phyloP scores from a whole-genome alignment of 2,113 vertebrate genomes.

The Poeciliopsis retropinna region DNA sequence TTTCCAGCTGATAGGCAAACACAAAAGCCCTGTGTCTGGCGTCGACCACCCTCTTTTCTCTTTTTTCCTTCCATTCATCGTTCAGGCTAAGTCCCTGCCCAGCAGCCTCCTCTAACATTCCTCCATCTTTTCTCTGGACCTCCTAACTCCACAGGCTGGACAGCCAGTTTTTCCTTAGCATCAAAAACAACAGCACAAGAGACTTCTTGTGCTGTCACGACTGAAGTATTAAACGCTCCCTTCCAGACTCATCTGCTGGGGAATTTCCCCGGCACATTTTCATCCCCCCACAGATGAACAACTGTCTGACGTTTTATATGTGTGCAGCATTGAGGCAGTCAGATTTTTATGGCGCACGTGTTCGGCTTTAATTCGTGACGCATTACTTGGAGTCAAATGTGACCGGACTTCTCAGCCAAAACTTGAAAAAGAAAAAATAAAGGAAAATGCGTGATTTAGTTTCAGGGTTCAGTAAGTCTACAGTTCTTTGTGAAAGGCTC shows the following conservation, averaged over 20 bases:
- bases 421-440: background rate
- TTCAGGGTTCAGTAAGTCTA: background rate
- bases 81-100: constrained; percentile 36
- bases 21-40: constrained; percentile 67
- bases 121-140: constrained; percentile 16
- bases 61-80: constrained; percentile 33
- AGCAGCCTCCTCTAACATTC: constrained; percentile 9
- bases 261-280: constrained; percentile 13
- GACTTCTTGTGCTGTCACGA: constrained; percentile 12
- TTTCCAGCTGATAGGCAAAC: constrained; percentile 73
- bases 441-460: background rate
- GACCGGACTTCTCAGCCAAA: background rate
- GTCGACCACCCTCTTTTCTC: constrained; percentile 35
- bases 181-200: constrained; percentile 4
- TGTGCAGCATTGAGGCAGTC: background rate
- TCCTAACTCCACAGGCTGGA: background rate
- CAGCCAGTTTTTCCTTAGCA: background rate
- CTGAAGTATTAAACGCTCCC: background rate
- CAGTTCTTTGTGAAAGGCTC: background rate
- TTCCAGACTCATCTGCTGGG: background rate
- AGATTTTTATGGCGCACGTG: background rate
- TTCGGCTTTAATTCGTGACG: background rate
- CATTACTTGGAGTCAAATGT: background rate
- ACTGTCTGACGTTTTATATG: background rate
- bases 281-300: background rate